Base-by-base conservation (phyloP, 2,888 invertebrate species). In the Apamea crenata region DNA sequence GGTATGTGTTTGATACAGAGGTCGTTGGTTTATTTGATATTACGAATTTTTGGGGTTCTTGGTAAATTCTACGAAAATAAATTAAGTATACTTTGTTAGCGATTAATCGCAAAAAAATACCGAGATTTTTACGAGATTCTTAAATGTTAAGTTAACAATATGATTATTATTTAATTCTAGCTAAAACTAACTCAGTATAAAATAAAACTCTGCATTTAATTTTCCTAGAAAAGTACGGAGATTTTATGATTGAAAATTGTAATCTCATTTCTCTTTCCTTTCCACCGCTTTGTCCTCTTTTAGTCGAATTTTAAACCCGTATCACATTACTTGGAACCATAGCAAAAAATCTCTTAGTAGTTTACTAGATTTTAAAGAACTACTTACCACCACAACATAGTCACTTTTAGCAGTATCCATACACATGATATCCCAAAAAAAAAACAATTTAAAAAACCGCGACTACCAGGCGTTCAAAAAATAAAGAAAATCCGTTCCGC, bases 401-500 rank as follows among this genome's bases (percentile, higher is more conserved):
- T 18, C 25, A 56, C 2, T n/a, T 61, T 63, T 63, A 14, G 25
- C 36, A 65, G 56, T 10, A n/a, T n/a, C 25, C 56, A 73, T 29
- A 73, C 21, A 47, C 44, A 71, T 32, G n/a, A 40, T 63, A 44
- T 53, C 10, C 14, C 6, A 74, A 78, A 82, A 69, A 72, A 66
- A 75, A 65, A 56, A 81, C 67, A 56, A 75, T 66, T 77, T 63
- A 16, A 83, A 72, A 74, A 81, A 65, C 75, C 75, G 70, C 77
- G 80, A 84, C 70, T 89, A 89, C 88, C 78, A 89, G 88, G 85
- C 88, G 81, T 88, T 87, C 85, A 90, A 82, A 92, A 91, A 90
- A 91, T 87, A 87, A 84, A 90, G 88, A 87, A 88, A 87, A 92
- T 93, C 91, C 91, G 93, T 93, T 92, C 91, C 91, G 90, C 91